A percentile compares a stretch with the other conserved stretches of the same genome.
These are phyloP conservation scores for Lampris incognitus DNA, from an alignment of 2,113 vertebrate genomes.

Conservation along the genomic window DNA sequence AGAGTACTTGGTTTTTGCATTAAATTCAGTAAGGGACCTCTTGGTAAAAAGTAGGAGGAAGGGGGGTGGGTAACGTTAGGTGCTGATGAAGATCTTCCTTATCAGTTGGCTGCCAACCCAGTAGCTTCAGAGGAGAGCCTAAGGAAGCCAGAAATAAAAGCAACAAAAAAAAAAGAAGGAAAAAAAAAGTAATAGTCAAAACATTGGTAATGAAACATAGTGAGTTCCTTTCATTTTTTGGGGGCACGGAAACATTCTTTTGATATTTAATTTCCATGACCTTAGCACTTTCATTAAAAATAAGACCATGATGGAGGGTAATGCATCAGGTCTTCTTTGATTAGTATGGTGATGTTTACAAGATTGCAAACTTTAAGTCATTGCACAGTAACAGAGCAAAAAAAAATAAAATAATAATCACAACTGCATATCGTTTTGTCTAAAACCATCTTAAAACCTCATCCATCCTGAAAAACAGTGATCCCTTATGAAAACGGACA, in stretches of 20 bases:
- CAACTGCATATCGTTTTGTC: too few relatives aligned
- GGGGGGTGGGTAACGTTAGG: constrained; percentile 77
- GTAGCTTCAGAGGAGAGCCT: constrained; percentile 98
- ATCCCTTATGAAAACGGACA: too few relatives aligned
- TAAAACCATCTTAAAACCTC: too few relatives aligned
- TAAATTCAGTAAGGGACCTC: constrained; percentile 86
- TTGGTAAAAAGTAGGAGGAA: constrained; percentile 89
- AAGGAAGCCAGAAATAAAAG: constrained; percentile 53
- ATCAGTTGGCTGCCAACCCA: constrained; percentile 97
- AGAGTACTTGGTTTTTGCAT: constrained; percentile 93
- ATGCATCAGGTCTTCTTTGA: too few relatives aligned
- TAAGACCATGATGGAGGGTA: too few relatives aligned
- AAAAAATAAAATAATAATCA: too few relatives aligned
- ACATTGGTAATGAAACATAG: not conserved
- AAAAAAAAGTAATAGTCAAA: not conserved
- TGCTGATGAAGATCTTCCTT: constrained; percentile 83
- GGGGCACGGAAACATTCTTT: not conserved
- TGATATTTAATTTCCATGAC: too few relatives aligned
- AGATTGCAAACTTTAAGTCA: too few relatives aligned
- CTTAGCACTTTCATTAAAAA: too few relatives aligned
- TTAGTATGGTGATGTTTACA: too few relatives aligned
- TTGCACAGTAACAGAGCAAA: too few relatives aligned
- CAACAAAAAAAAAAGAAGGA: not conserved
- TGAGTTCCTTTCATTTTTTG: not conserved
- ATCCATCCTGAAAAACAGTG: too few relatives aligned